Evolutionary conservation across 2,797 vertebrate genomes (phyloP).

Genomic region (Spatula versicolor): DNA sequence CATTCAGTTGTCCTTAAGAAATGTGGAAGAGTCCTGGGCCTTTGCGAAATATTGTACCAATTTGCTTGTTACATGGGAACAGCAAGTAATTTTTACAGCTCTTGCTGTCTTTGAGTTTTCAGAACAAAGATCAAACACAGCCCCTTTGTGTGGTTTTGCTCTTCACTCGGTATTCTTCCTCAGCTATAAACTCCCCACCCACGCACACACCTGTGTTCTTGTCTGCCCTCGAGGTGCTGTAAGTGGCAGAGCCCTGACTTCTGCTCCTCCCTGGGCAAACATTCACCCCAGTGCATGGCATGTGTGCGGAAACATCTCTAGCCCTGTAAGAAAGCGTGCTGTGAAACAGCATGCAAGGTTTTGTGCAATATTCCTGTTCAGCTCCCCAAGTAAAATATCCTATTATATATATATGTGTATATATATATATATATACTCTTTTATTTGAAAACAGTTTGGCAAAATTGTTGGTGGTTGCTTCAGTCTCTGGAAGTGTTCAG

Average conservation of each 20-base stretch:
- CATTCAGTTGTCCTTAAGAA: background rate
- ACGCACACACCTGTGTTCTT: constrained; percentile 53
- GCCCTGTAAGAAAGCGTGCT: background rate
- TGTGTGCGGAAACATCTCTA: background rate
- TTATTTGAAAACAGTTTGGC: background rate
- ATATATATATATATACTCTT: background rate
- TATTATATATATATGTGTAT: background rate
- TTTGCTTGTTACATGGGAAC: background rate
- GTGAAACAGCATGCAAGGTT: background rate
- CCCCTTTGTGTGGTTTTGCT: constrained; percentile 60
- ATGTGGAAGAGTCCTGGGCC: background rate
- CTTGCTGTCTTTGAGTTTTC: constrained; percentile 15
- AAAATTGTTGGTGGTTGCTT: background rate
- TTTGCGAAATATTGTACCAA: background rate
- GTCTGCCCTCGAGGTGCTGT: background rate
- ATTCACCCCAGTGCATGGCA: background rate
- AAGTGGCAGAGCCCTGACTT: background rate
- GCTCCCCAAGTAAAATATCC: background rate
- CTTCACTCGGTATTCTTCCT: constrained; percentile 37
- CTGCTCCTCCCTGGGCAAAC: constrained; percentile 2
- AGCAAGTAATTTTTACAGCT: constrained; percentile 23
- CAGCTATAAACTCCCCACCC: constrained; percentile 19
- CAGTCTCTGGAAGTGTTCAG: background rate
- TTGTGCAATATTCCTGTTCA: background rate
- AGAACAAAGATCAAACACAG: constrained; percentile 43